Base-by-base conservation (phyloP, 2,113 vertebrate species). In the Pseudorhombus dupliciocellatus region DNA sequence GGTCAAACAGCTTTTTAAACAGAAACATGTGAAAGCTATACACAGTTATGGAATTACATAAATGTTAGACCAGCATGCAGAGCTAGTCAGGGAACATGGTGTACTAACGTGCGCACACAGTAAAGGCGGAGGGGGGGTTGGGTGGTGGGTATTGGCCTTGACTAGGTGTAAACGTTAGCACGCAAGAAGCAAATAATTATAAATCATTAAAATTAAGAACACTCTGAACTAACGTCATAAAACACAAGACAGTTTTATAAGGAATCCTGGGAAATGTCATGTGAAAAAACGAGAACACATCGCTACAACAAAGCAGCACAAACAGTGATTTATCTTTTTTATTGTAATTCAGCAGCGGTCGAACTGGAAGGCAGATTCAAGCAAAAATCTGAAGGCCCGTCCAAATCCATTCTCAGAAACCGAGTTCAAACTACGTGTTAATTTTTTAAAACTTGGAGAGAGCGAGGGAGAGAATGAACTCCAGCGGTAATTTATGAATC, bases 21-120 rank as follows among this genome's bases (percentile, higher is more conserved):
- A 71, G 62, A 79, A 69, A 65, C 69, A 79, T 68, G 56, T 79
- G 78, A 81, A 73, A 79, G 72, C 58, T 70, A 74, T 81, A 79
- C 70, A 70, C 50, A 64, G 79, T 81, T 72, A 52, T 76, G 53
- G 34, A 77, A 75, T 73, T 77, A 68, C 46, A 62, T 79, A 75
- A 79, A 79, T 72, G 75, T 75, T 64, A 64, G 22, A 54, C 34
- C 56, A 34, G 61, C 67, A 50, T 14, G 21, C 22, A 70, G 79
- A 58, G 50, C 71, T 51, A 10, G 61, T 37, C 22, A 42, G 24
- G 37, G 74, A 62, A 79, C 77, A 80, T 42, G 25, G 50, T 80
- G 80, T 75, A 48, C 80, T 22, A 30, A 62, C 67, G 52, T 53
- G 22, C 46, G 22, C 58, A 62, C 26, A 37, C 18, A 24, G 61